Evolutionary conservation across 2,888 invertebrate genomes (phyloP), one percentile per base, ranked within the genome.

Genomic region (Apomyelois bistriatella): DNA sequence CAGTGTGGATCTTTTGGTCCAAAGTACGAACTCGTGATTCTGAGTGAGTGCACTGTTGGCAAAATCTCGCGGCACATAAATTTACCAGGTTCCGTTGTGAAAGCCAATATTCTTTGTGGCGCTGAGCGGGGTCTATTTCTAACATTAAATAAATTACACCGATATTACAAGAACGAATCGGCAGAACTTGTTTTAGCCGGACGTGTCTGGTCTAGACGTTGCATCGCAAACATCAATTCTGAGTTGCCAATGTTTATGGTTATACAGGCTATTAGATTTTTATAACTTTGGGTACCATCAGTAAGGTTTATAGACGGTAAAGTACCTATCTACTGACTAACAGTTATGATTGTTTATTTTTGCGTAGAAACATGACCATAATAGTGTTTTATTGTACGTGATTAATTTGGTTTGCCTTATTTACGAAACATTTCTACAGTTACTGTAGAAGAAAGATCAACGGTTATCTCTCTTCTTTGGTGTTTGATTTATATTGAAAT

Each of bases 91-190:
- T 84, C 85, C 83, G 85, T 89, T 88, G 86, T 88, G 89, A 89
- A 89, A 89, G 89, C 85, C 85, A 88, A 88, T 87, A 89, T 89
- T 89, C 88, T 88, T 89, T 88, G 88, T 82, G 73, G 82, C 74
- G 76, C 74, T 82, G 72, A 69, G 80, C 85, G 79, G 82, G 78
- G 78, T 87, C 79, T 85, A 82, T 86, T 87, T 86, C 83, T 82
- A 86, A 86, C 86, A 89, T 90, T 87, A 89, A 88, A 90, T 89
- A 89, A 90, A 88, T 89, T 87, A 87, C 83, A 76, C 73, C 66
- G 83, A 86, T 88, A 89, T 89, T 85, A 89, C 88, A 82, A 85
- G 84, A 89, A 86, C 86, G 85, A 86, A 87, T 87, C 84, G 77
- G 75, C 65, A 66, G 76, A 85, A 86, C 85, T 82, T 76, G 85